A percentile compares a stretch with the other conserved stretches of the same genome.
phyloP scores from a whole-genome alignment of 2,888 invertebrate genomes.

The Helicoverpa assulta region DNA sequence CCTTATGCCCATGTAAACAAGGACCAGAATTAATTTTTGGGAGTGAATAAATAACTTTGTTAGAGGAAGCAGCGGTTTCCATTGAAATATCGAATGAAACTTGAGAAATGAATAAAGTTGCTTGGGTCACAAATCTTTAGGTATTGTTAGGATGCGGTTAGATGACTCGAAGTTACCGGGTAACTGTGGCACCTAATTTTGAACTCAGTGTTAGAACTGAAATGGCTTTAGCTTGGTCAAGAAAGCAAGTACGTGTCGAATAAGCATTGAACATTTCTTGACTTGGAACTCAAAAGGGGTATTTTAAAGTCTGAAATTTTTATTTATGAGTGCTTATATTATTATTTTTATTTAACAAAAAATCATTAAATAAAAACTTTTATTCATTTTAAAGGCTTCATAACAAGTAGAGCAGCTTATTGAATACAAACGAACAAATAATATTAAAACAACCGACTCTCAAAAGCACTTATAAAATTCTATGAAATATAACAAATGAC shows the following conservation, averaged over 20 bases:
- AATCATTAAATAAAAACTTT: background rate
- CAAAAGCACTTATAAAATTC: conserved; percentile 7
- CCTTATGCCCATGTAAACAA: background rate
- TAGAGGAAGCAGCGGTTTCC: conserved; percentile 30
- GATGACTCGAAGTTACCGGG: conserved; percentile 18
- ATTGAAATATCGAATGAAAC: conserved; percentile 61
- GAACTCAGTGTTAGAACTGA: conserved; percentile 12
- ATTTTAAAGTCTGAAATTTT: no score
- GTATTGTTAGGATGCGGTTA: conserved; percentile 31
- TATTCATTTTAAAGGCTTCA: background rate
- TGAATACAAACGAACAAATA: background rate
- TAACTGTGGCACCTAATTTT: conserved; percentile 40
- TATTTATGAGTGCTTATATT: no score
- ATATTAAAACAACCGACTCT: conserved; percentile 5
- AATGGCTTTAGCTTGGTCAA: background rate
- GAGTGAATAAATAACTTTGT: conserved; percentile 31
- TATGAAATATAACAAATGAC: conserved; percentile 18
- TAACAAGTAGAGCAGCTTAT: conserved; percentile 30
- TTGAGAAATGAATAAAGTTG: conserved; percentile 65
- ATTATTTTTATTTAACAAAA: no score
- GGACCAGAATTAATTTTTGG: background rate
- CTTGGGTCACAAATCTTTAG: conserved; percentile 47
- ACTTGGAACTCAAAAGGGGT: no score
- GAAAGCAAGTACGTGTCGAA: no score
- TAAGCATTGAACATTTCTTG: no score